Evolutionary conservation across 2,888 invertebrate species (phyloP).

Genomic region (Aphidoletes aphidimyza): DNA sequence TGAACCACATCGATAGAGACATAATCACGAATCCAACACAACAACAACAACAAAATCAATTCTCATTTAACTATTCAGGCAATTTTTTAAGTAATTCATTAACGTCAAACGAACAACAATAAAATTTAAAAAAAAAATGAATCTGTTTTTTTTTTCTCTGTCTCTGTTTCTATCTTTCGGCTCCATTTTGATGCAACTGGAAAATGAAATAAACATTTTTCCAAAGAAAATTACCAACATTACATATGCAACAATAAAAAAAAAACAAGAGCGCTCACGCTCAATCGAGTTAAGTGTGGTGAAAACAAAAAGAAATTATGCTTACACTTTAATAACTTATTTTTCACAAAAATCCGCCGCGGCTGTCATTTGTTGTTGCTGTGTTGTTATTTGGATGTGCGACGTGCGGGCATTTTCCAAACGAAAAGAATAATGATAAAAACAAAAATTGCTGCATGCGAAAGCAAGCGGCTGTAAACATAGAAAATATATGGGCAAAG

Average conservation of each 20-base stretch:
- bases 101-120: conserved; percentile 52
- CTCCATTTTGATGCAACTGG: conserved; percentile 1
- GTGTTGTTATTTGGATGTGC: no score
- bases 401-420: neutral
- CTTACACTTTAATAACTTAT: conserved; percentile 50
- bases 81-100: conserved; percentile 54
- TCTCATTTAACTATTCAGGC: conserved; percentile 52
- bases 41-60: conserved; percentile 24
- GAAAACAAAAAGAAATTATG: conserved; percentile 52
- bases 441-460: conserved; percentile 1
- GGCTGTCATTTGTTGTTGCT: no score
- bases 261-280: neutral
- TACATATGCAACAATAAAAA: neutral
- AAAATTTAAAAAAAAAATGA: conserved; percentile 48
- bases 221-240: conserved; percentile 6
- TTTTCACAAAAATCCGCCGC: conserved; percentile 26
- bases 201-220: conserved; percentile 27
- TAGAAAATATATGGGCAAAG: neutral
- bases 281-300: neutral
- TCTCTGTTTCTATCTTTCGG: neutral
- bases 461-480: neutral
- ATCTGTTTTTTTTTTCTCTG: neutral
- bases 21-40: neutral
- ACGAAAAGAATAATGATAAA: conserved; percentile 4
- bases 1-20: neutral